Conservation (phyloP, 2,113 vertebrate species). For the Canis aureus region DNA sequence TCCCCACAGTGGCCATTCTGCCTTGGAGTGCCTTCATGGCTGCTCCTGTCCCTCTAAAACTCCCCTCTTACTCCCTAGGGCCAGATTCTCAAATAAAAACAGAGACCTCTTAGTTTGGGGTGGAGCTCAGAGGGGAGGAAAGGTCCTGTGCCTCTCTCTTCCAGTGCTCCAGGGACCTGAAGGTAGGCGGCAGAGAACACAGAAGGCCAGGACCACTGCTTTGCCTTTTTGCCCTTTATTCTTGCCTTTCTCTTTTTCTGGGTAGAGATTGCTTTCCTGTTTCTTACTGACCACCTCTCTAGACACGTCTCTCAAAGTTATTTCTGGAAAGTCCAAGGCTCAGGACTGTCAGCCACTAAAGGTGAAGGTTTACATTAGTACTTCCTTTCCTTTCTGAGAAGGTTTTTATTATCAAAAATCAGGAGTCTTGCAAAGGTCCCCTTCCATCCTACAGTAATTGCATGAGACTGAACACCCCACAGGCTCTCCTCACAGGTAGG, state of each 20-base stretch:
- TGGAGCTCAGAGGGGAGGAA: neutral
- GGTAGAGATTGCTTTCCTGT: rapidly evolving
- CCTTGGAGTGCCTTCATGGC: too few species aligned
- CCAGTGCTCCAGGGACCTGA: neutral
- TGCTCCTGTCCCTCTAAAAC: neutral
- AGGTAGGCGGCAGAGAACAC: rapidly evolving
- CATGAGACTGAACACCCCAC: neutral
- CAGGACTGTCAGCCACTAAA: neutral
- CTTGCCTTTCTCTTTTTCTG: neutral
- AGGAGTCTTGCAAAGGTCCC: neutral
- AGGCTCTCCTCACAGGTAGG: too few species aligned
- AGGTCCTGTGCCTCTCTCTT: neutral
- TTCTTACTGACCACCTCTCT: neutral
- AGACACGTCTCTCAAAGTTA: neutral
- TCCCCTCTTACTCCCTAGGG: neutral
- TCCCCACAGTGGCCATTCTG: neutral
- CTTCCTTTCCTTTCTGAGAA: neutral
- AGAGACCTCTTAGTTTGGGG: neutral
- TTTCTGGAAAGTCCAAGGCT: neutral
- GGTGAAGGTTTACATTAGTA: neutral
- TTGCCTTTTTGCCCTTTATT: neutral
- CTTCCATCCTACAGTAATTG: neutral
- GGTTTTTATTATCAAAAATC: neutral
- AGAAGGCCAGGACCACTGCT: neutral
- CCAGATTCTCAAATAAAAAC: neutral